Base-by-base conservation (phyloP, 1,140 invertebrate species). In the Polyergus mexicanus region DNA sequence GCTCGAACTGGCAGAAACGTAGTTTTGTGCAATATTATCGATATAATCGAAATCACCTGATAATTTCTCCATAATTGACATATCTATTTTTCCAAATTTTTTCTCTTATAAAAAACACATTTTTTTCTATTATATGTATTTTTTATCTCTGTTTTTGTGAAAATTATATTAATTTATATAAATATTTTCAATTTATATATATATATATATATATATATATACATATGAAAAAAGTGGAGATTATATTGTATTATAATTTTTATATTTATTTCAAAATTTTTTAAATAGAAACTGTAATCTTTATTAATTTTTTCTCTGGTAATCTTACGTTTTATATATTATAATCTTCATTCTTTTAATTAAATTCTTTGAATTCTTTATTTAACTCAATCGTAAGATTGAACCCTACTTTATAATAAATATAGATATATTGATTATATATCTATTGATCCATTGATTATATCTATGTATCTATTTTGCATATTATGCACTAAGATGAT, bases 401-500 rank as follows among this genome's bases (percentile, higher is more conserved):
- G 28, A 22, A 58, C 41, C 28, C 11, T 41, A 25, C 32, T 38
- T 69, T 32, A 35, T 80, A 58, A 81, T 72, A 81, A 81, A 71
- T 35, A 58, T 28, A 44, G 32, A 38, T 75, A 51, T 47, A 65
- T 47, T 65, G 41, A 77, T n/a, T 16, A 65, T 16, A 65, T 32
- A 22, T 58, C 32, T 85, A 58, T 83, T 83, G 62, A 32, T 32
- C 32, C 35, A 65, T 47, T 65, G 41, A 77, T n/a, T 16, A 65
- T 32, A 22, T 58, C 32, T 32, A 32, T 32, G 32, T 32, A 3
- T 32, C 3, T 85, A 58, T 83, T 83, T 71, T 80, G 35, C 22
- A 69, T 84, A 62, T 22, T 81, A n/a, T 80, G 25, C 22, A 80
- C 28, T 7, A 38, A 56, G 65, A 11, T 16, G 47, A 25, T 88